These are phyloP conservation scores for Amblyopsis hoosieri DNA, from an alignment of 2,797 vertebrate genomes.

Conservation along the genomic window DNA sequence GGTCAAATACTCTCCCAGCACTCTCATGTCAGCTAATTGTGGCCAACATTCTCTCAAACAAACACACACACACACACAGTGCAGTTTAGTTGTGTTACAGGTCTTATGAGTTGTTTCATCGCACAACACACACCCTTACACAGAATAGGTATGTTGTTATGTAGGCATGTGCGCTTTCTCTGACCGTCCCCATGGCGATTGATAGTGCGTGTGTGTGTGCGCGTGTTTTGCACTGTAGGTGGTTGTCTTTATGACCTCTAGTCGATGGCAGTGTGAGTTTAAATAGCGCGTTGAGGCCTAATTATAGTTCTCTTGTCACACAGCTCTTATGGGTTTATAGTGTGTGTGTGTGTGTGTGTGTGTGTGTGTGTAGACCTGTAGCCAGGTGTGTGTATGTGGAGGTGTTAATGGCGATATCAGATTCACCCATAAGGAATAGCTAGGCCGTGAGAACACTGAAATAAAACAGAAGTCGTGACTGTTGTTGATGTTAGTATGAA, in stretches of 20 bases:
- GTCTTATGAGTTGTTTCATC: not conserved
- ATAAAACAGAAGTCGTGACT: slow-evolving; percentile 50
- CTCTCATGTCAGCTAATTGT: not conserved
- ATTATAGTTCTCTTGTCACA: slow-evolving; percentile 74
- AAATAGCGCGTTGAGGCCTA: slow-evolving; percentile 76
- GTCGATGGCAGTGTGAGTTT: slow-evolving; percentile 71
- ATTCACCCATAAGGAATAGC: slow-evolving; percentile 54
- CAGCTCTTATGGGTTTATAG: slow-evolving; percentile 60
- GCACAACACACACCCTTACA: slow-evolving; percentile 28
- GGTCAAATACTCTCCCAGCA: not conserved
- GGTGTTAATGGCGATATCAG: slow-evolving; percentile 74
- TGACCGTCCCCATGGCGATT: slow-evolving; percentile 32
- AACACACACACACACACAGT: slow-evolving; percentile 1
- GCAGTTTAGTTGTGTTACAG: slow-evolving; percentile 1
- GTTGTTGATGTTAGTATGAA: slow-evolving; percentile 13
- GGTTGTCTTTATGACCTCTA: slow-evolving; percentile 72
- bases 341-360: slow-evolving; percentile 28
- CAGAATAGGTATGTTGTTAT: slow-evolving; percentile 41
- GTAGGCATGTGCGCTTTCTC: slow-evolving; percentile 41
- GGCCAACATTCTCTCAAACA: not conserved
- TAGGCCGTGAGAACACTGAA: slow-evolving; percentile 43
- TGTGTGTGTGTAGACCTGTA: slow-evolving; percentile 27
- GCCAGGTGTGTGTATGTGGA: slow-evolving; percentile 44
- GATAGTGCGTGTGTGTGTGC: slow-evolving; percentile 21
- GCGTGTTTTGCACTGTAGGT: slow-evolving; percentile 56